phyloP scores from a whole-genome alignment of 2,888 invertebrate genomes.

The Ormyrus pomaceus region DNA sequence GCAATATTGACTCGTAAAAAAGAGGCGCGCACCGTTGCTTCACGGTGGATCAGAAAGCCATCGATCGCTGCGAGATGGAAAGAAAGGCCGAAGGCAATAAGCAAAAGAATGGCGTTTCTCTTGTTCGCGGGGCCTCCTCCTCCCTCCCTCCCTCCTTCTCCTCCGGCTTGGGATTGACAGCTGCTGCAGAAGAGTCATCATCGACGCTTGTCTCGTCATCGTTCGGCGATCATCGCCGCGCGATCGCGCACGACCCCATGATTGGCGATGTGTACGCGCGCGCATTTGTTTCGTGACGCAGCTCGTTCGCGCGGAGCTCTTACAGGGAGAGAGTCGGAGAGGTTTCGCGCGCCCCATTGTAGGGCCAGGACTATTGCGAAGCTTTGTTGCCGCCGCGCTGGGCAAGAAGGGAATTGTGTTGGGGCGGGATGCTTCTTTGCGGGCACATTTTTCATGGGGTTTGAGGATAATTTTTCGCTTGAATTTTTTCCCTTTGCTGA shows the following conservation, averaged over 20 bases:
- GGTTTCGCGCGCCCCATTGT: not conserved
- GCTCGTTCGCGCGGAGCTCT: conserved; percentile 58
- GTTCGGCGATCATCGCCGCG: conserved; percentile 55
- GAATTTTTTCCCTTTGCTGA: too few species aligned
- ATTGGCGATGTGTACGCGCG: conserved; percentile 58
- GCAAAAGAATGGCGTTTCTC: conserved; percentile 5
- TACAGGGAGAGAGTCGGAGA: conserved; percentile 1
- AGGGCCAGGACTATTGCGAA: not conserved
- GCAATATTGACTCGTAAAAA: too few species aligned
- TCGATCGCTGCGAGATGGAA: conserved; percentile 15
- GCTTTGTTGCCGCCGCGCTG: not conserved
- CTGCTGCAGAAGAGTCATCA: conserved; percentile 70
- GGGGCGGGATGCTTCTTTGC: too few species aligned
- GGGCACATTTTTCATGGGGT: too few species aligned
- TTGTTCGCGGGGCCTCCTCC: not conserved
- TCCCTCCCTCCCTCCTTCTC: not conserved
- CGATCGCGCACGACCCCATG: conserved; percentile 16
- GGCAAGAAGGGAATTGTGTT: too few species aligned
- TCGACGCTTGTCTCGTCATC: conserved; percentile 64
- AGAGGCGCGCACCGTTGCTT: not conserved
- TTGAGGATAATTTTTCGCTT: too few species aligned
- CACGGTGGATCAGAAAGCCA: conserved; percentile 16
- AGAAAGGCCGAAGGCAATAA: conserved; percentile 11
- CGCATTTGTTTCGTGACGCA: conserved; percentile 75
- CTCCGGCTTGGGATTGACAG: conserved; percentile 69